Evolutionary conservation across 2,113 vertebrate genomes (phyloP), one percentile per base, ranked within the genome.

Genomic region (Bubo bubo): DNA sequence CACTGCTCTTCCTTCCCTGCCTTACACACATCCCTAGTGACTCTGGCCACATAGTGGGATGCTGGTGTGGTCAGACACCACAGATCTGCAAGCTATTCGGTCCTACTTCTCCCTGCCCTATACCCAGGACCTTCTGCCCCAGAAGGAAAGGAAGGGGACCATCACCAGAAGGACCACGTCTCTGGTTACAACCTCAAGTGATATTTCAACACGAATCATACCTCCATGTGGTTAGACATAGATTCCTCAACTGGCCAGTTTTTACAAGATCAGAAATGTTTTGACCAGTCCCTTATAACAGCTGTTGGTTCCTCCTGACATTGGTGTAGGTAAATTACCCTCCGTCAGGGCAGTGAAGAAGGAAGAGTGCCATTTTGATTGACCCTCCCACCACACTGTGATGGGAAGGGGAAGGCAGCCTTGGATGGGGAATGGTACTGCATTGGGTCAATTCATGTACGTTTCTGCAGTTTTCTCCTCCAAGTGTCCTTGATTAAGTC

Each of bases 321-420:
- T 34, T n/a, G 34, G 11, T 58, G 14, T 14, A 12, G 21, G 23
- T 64, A 86, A 41, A 47, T 37, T 16, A 17, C 35, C 32, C 24
- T 74, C 23, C 0, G 0, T 43, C 20, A 53, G 37, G n/a, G 22
- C 0, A 1, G 39, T 47, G 49, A 88, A 41, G 50, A 68, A 85
- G 74, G n/a, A 45, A 0, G 3, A 45, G 45, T 45, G 20, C 12
- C 62, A 26, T 70, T 68, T 47, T 88, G n/a, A 18, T 21, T n/a
- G 37, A 32, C 24, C 4, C 5, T 86, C 15, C 56, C 34, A 45
- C 34, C 27, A 14, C 14, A 26, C 13, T 28, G 45, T 50, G 37
- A 41, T 70, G n/a, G 66, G 41, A 73, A 63, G 13, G 9, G 8
- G 47, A 45, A 37, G 39, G 67, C 24, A 73, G 27, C 14, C 30